phyloP scores from a whole-genome alignment of 2,797 vertebrate genomes.

The Craterocephalus amniculus region DNA sequence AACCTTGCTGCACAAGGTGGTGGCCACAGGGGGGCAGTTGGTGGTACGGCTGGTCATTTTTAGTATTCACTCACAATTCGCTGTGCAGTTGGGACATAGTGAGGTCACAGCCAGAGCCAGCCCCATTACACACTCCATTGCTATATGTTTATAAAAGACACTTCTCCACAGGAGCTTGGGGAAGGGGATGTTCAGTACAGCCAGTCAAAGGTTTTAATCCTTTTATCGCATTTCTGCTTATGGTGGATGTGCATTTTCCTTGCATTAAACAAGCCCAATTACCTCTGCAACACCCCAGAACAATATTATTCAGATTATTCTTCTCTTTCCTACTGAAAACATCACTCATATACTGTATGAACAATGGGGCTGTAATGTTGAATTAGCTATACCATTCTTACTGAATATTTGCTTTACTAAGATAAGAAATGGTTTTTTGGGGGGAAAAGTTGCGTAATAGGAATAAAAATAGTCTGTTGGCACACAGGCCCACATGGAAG shows the following conservation, averaged over 20 bases:
- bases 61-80: slow-evolving; percentile 61
- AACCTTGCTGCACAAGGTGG: slow-evolving; percentile 13
- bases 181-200: slow-evolving; percentile 2
- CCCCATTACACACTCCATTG: neutral
- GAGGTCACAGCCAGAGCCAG: neutral
- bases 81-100: slow-evolving; percentile 27
- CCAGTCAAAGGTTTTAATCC: slow-evolving; percentile 7
- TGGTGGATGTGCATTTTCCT: neutral
- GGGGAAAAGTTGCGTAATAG: too few relatives aligned
- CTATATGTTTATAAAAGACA: slow-evolving; percentile 41
- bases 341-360: too few relatives aligned
- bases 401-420: neutral
- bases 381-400: neutral
- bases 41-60: slow-evolving; percentile 43
- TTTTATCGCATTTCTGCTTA: slow-evolving; percentile 3
- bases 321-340: too few relatives aligned
- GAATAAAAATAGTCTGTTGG: neutral
- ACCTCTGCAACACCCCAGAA: too few relatives aligned
- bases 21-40: slow-evolving; percentile 35
- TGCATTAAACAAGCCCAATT: neutral
- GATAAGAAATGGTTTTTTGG: neutral
- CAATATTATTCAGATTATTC: too few relatives aligned
- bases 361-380: neutral
- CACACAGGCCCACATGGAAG: neutral
- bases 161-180: slow-evolving; percentile 35